Evolutionary conservation across 1,140 invertebrate species (phyloP), one percentile per base, ranked within the genome.

Genomic region (Drosophila guanche): DNA sequence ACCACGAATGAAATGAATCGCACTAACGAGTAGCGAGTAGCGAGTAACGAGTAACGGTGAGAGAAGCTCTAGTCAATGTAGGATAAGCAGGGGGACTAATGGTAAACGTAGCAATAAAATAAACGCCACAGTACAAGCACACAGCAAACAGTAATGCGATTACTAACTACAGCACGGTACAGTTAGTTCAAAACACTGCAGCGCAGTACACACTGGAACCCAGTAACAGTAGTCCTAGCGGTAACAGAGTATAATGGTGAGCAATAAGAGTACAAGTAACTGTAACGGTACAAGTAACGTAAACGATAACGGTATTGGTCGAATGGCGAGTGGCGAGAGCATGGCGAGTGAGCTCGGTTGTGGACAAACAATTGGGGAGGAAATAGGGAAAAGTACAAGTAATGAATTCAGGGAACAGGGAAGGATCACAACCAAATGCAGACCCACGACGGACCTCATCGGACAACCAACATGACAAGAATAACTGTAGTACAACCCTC

Each of bases 221-320:
- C 29, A 33, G 8, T 10, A 33, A 33, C 2, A 33, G 1, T 10
- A 33, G 29, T 33, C 29, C 29, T 33, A 33, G 29, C 29, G 29
- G 40, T 22, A 65, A 29, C 62, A 48, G 57, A 68, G 43, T 47
- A 33, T 33, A 55, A 68, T 33, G 62, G 65, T 55, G 65, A 67
- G 41, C 51, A 68, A 68, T 47, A 54, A 68, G 41, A 68, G 65
- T 68, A 68, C 65, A 68, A 68, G 62, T 22, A 67, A 68, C 65
- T 67, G 47, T 48, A 23, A 43, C 66, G 66, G 66, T 68, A 68
- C 66, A 68, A 68, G 66, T 68, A 68, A 68, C 66, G 56, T 56
- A 46, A 67, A 8, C 43, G 43, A 65, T 66, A 51, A 29, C 63
- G 50, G 41, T 67, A 58, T 40, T 55, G 61, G 55, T 65, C 0